These are phyloP conservation scores for Dicrurus megarhynchus DNA, from an alignment of 2,113 vertebrate genomes.

Conservation along the genomic window DNA sequence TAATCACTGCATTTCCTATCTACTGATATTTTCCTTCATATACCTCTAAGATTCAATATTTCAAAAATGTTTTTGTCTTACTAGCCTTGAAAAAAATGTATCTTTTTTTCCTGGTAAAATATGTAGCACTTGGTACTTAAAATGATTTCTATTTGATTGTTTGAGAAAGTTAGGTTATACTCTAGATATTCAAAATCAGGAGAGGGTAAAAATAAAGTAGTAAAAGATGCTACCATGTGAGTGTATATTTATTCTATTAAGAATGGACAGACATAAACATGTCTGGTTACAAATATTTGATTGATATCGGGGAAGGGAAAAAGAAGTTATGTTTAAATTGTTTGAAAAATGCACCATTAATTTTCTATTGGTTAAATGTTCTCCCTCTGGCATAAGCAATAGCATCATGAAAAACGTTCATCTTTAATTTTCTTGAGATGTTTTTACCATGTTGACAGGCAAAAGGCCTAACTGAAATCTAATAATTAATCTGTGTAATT, in stretches of 20 bases:
- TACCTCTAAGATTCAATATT: not conserved
- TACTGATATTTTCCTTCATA: not conserved
- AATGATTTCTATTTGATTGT: not conserved
- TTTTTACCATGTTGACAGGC: not conserved
- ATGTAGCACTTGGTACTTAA: not conserved
- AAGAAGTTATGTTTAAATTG: not conserved
- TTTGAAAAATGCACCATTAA: not conserved
- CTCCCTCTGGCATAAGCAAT: not conserved
- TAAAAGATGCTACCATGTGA: not conserved
- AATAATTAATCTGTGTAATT: not conserved
- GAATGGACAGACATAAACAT: not conserved
- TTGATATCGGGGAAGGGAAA: not conserved
- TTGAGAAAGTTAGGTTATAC: not conserved
- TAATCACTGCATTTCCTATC: not conserved
- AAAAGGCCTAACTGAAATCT: not conserved
- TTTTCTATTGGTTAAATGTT: slow-evolving; percentile 2
- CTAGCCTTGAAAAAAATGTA: not conserved
- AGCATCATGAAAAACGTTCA: not conserved
- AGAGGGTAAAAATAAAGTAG: not conserved
- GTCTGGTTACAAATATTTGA: not conserved
- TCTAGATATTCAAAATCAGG: not conserved
- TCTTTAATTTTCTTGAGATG: not conserved
- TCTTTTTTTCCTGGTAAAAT: not conserved
- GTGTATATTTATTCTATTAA: not conserved
- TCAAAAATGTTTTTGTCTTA: not conserved